Base-by-base conservation (phyloP, 2,888 invertebrate genomes). In the Coenonympha glycerion region DNA sequence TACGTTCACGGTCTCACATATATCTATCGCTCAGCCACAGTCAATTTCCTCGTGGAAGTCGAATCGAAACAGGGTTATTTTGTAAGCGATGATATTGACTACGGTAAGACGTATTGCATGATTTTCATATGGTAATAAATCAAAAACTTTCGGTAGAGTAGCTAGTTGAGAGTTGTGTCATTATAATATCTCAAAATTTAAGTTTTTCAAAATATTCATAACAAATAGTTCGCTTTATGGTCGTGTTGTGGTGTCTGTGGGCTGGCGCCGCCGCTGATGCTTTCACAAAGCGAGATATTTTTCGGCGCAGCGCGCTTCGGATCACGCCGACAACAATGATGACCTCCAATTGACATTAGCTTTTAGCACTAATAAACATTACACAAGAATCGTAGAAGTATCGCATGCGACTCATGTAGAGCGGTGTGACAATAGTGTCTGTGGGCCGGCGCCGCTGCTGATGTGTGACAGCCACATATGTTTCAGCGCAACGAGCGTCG, bases 401-500 rank as follows among this genome's bases (percentile, higher is more conserved):
- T 59, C 54, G 48, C 24, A 44, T 54, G 34, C 47, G 46, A 45
- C 13, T 39, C 18, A 37, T 51, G 47, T 58, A 52, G 60, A 52
- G 30, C 6, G 42, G 22, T 54, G 34, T 39, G 3, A 31, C 41
- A 49, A 53, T 64, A 58, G 51, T 13, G 15, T 3, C 28, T 9
- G 47, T 45, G 5, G 50, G 55, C 55, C 60, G 56, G 57, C 60
- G 62, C 60, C 66, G 66, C 60, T 64, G 62, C 58, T 66, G 69
- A 69, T 64, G 64, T 63, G 64, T 71, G 75, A 71, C 76, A 68
- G 63, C 55, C 56, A 57, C 77, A 76, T 74, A 74, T 64, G 71
- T 65, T 68, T 63, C 54, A 61, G 55, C 57, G 51, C 60, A 60
- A 53, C n/a, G n/a, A n/a, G n/a, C n/a, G n/a, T n/a, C n/a, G n/a